Base-by-base conservation (phyloP, 2,888 invertebrate genomes). In the Seira sanloemensis region DNA sequence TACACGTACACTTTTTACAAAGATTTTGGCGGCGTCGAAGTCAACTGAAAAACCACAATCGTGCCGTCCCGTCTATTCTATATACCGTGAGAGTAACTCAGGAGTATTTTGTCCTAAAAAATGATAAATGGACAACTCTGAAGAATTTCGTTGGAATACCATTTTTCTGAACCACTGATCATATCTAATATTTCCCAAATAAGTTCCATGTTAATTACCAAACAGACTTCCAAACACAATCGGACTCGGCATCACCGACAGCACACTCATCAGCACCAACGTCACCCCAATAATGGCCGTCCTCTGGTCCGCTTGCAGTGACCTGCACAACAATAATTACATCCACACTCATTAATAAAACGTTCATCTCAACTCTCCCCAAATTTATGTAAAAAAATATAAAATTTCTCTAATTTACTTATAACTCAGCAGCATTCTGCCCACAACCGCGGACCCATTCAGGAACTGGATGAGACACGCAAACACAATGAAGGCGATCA, bases 181-280 rank as follows among this genome's bases (percentile, higher is more conserved):
- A n/a, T n/a, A n/a, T n/a, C n/a, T n/a, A n/a, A n/a, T n/a, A n/a
- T n/a, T n/a, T n/a, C n/a, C n/a, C n/a, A n/a, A n/a, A n/a, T n/a
- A n/a, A 5, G 37, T 37, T 9, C 37, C 12, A 12, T 37, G 37
- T 12, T 12, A 5, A 37, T 91, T 91, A 94, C 94, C 89, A 92
- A 95, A 94, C 67, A 95, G 92, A 9, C 93, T 93, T 0, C 95
- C 95, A 90, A 95, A 95, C 54, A 95, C 91, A 75, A 95, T 94
- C 0, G 95, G 95, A 1, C 94, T 94, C 0, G 95, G 95, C 84
- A 94, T 94, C 72, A 94, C 91, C 0, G 94, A 94, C 88, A 94
- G 93, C 27, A 94, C 88, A 74, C 94, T 94, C 68, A 94, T 90
- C 90, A 94, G 91, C 91, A 94, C 93, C 0, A 94, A 91, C 0